These are phyloP conservation scores for Pogonocherus hispidulus DNA, from an alignment of 2,888 invertebrate species.

Conservation along the genomic window DNA sequence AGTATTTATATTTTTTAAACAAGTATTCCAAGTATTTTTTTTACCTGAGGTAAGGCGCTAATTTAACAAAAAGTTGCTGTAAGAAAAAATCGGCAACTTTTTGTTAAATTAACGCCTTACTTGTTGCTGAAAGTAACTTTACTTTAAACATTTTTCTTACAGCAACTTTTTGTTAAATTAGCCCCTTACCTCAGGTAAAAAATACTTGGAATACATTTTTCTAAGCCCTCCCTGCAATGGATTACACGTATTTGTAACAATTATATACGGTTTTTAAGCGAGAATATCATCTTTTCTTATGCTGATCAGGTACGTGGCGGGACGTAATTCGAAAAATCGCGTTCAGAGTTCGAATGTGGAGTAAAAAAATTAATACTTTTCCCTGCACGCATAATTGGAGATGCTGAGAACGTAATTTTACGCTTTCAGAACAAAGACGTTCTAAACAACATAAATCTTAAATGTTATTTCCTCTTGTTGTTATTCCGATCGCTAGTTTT, in stretches of 20 bases:
- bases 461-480: background rate
- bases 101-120: too few species aligned
- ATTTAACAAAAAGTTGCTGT: too few species aligned
- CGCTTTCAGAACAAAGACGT: conserved; percentile 5
- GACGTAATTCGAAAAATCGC: background rate
- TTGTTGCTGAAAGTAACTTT: too few species aligned
- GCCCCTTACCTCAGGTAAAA: too few species aligned
- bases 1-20: too few species aligned
- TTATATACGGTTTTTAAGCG: conserved; percentile 5
- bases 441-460: conserved; percentile 7
- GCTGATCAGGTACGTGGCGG: background rate
- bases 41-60: too few species aligned
- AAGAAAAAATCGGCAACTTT: too few species aligned
- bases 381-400: conserved; percentile 10
- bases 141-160: too few species aligned
- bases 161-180: too few species aligned
- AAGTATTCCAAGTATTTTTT: too few species aligned
- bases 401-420: conserved; percentile 23
- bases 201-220: too few species aligned
- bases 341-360: background rate
- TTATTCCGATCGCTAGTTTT: conserved; percentile 12
- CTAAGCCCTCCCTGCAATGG: background rate
- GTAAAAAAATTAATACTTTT: conserved; percentile 5
- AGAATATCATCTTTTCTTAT: conserved; percentile 2
- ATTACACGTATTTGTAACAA: conserved; percentile 5